These are phyloP conservation scores for Murina feae DNA, from an alignment of 2,113 vertebrate species.

Conservation along the genomic window DNA sequence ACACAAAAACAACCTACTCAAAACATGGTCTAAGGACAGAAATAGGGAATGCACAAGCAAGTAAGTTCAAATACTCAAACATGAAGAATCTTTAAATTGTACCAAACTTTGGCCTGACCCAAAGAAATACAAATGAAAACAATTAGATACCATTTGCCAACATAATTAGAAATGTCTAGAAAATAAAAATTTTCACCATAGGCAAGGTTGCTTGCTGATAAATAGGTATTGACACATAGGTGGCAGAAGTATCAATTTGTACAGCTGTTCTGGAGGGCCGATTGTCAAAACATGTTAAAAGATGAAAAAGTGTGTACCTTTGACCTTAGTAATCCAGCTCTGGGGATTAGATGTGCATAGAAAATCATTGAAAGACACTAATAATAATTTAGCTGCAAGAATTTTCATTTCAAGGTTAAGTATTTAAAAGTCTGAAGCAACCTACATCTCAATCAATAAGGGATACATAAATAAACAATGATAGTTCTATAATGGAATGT, in stretches of 20 bases:
- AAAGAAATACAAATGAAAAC: neutral
- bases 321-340: neutral
- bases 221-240: neutral
- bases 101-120: neutral
- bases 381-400: neutral
- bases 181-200: neutral
- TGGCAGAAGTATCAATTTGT: neutral
- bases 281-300: neutral
- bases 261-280: neutral
- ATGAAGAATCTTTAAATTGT: neutral
- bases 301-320: neutral
- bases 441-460: neutral
- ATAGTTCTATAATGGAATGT: neutral
- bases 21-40: neutral
- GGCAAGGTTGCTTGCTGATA: neutral
- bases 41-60: conserved; percentile 6
- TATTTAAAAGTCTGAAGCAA: conserved; percentile 25
- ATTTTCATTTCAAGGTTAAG: neutral
- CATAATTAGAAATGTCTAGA: neutral
- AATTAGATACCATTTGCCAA: neutral
- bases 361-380: neutral
- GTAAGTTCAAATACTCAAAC: neutral
- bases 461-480: neutral
- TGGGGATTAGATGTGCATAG: neutral
- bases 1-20: neutral